Percentiles rank a stretch among this genome's conserved stretches.
Conservation (phyloP, 2,797 vertebrate genomes). For the Novumbra hubbsi region DNA sequence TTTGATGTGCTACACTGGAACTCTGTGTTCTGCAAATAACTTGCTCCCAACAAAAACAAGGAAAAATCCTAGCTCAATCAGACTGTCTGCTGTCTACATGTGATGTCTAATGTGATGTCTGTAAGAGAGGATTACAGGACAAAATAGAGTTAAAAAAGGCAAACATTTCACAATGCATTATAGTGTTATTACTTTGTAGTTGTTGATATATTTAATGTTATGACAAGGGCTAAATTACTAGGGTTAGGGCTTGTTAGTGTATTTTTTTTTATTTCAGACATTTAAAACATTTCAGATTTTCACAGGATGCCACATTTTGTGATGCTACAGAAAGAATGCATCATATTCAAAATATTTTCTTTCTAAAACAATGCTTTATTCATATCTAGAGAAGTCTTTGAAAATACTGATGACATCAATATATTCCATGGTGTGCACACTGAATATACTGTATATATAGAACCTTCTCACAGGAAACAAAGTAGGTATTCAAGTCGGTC, state of each 20-base stretch:
- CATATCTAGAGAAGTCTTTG: not conserved
- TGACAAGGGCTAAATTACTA: not conserved
- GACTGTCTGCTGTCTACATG: not conserved
- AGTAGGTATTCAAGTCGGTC: constrained; percentile 49
- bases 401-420: not conserved
- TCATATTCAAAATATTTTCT: not conserved
- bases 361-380: not conserved
- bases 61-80: not conserved
- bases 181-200: not conserved
- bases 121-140: not conserved
- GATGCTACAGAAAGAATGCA: not conserved
- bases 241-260: not conserved
- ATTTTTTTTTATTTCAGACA: not conserved
- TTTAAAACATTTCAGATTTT: not conserved
- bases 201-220: not conserved
- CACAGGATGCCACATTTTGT: not conserved
- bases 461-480: constrained; percentile 43
- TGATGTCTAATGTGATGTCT: not conserved
- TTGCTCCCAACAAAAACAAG: constrained; percentile 14
- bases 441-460: constrained; percentile 24
- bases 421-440: not conserved
- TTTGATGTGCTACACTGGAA: constrained; percentile 32
- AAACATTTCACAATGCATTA: not conserved
- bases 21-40: constrained; percentile 14
- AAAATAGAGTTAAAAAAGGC: not conserved